Evolutionary conservation across 1,140 invertebrate genomes (phyloP).

Genomic region (Drosophila littoralis): DNA sequence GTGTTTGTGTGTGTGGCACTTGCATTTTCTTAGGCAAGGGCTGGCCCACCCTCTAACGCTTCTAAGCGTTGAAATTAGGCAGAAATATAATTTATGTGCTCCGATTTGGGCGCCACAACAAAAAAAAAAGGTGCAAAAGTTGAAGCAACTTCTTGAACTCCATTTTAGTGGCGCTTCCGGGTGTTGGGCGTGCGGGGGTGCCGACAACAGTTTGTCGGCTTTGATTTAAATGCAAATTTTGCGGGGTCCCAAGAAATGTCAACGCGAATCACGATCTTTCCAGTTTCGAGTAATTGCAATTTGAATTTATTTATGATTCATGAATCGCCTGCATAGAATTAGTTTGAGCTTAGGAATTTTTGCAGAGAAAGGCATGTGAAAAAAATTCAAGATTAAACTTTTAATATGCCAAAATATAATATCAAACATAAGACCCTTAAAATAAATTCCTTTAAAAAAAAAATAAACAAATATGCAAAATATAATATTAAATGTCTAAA

Average conservation of each 20-base stretch:
- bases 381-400: too few species aligned
- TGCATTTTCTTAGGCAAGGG: conserved; percentile 48
- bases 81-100: conserved; percentile 72
- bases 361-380: background rate
- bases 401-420: background rate
- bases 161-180: conserved; percentile 33
- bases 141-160: conserved; percentile 26
- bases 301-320: conserved; percentile 45
- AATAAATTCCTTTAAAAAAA: background rate
- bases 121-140: conserved; percentile 30
- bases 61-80: conserved; percentile 62
- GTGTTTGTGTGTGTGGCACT: conserved; percentile 17
- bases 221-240: conserved; percentile 79
- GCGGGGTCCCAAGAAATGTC: conserved; percentile 53
- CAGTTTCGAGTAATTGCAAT: conserved; percentile 47
- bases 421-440: background rate
- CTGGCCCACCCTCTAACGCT: conserved; percentile 4
- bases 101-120: conserved; percentile 42
- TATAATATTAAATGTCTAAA: too few species aligned
- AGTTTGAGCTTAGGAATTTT: background rate
- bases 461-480: too few species aligned
- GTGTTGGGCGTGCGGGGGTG: background rate
- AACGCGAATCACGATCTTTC: conserved; percentile 66
- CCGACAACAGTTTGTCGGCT: conserved; percentile 39
- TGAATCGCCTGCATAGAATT: conserved; percentile 16